These are phyloP conservation scores for Sebastes hubbsi DNA, from an alignment of 2,797 vertebrate genomes.

Conservation along the genomic window DNA sequence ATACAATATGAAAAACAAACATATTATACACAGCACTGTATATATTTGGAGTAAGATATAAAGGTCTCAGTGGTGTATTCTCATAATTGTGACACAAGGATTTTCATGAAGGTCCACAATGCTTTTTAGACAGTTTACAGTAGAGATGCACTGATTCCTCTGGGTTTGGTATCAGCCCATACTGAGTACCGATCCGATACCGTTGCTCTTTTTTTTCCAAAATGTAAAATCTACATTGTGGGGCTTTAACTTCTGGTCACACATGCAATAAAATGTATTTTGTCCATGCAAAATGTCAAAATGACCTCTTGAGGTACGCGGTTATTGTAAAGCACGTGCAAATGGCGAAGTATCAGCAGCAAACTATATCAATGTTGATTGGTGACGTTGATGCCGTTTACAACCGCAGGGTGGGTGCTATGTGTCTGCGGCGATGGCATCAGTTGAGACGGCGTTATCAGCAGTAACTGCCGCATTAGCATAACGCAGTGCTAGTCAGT, in stretches of 20 bases:
- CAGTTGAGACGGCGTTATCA: too few relatives aligned
- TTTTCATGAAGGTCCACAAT: background rate
- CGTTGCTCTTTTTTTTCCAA: background rate
- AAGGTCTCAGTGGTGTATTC: background rate
- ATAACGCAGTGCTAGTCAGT: too few relatives aligned
- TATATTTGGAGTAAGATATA: background rate
- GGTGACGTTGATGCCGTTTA: background rate
- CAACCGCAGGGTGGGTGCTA: too few relatives aligned
- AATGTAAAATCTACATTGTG: background rate
- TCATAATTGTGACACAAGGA: background rate
- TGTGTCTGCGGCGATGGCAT: too few relatives aligned
- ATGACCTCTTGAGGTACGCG: background rate
- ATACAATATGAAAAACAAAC: constrained; percentile 21
- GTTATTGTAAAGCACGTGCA: background rate
- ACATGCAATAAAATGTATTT: background rate
- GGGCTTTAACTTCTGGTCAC: background rate
- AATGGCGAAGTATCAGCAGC: background rate
- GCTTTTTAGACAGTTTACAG: background rate
- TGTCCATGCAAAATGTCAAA: background rate
- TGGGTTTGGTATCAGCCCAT: background rate
- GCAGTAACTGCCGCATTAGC: too few relatives aligned
- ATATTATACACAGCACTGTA: background rate
- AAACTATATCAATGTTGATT: background rate
- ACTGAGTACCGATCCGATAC: background rate
- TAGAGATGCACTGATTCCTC: background rate